Evolutionary conservation across 2,797 vertebrate genomes (phyloP), one percentile per base, ranked within the genome.

Genomic region (Enteromius thamalakanensis): DNA sequence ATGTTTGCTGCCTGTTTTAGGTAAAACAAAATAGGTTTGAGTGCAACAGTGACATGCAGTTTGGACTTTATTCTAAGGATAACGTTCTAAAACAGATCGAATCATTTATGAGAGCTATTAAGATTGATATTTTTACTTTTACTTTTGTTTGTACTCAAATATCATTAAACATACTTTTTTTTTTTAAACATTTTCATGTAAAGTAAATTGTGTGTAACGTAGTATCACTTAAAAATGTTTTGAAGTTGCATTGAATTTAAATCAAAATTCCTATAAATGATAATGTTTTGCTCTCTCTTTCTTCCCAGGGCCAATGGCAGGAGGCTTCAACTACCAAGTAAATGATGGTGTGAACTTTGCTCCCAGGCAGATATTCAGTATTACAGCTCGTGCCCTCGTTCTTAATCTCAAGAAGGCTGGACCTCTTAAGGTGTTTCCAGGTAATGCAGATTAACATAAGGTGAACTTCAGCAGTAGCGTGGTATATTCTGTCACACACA

Each of bases 251-350:
- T 29, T 60, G 17, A 9, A 71, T n/a, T n/a, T 2, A 45, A 17
- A 72, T 10, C 0, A 2, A 8, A 40, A 53, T 71, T 21, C 21
- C 78, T 58, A 7, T 26, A 11, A 3, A 70, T 40, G n/a, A 0
- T 45, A 67, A 32, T 53, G 58, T 29, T 21, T 45, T 78, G 17
- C 9, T 79, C 26, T 79, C 19, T 81, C 81, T 26, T 86, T 34
- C 42, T 83, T 40, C 17, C 23, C 74, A 95, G 97, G 97, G 76
- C 89, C 96, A 75, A 94, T 94, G 93, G 96, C 96, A 76, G 97
- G 97, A 91, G 96, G 96, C 29, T 99, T 98, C 91, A 97, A 80
- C 91, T 98, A 98, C 89, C 96, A 98, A 89, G 96, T 97, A 67
- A 98, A 96, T 19, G 97, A 98, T 37, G 96, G 97, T 55, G 91